These are phyloP conservation scores for Gallirallus australis DNA, from an alignment of 2,797 vertebrate genomes.

Conservation along the genomic window DNA sequence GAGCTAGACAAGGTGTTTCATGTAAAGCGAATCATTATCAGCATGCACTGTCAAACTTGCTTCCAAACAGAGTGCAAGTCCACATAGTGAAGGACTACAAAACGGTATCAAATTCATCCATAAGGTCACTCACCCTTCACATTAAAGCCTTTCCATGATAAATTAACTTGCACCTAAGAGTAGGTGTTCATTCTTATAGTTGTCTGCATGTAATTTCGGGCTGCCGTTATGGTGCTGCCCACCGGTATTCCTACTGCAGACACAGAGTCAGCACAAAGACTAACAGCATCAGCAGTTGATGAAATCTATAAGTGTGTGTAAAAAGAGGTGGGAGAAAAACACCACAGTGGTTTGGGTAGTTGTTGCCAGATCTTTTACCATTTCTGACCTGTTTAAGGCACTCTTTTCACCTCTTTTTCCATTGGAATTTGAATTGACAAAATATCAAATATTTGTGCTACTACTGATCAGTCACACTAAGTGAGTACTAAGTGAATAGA, in stretches of 20 bases:
- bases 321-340: background rate
- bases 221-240: constrained; percentile 77
- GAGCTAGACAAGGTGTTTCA: background rate
- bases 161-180: background rate
- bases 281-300: constrained; percentile 71
- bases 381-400: background rate
- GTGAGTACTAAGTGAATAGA: background rate
- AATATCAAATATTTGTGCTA: background rate
- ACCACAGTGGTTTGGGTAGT: accelerated
- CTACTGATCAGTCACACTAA: background rate
- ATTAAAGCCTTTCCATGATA: background rate
- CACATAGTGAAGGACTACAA: background rate
- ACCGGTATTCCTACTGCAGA: constrained; percentile 74
- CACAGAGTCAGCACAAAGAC: constrained; percentile 82
- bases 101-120: background rate
- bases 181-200: constrained; percentile 22
- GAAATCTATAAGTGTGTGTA: constrained; percentile 44
- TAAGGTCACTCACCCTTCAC: background rate
- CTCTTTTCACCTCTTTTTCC: background rate
- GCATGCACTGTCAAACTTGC: background rate
- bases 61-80: background rate
- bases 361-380: background rate
- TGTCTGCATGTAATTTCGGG: constrained; percentile 58
- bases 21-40: background rate
- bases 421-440: background rate